These are phyloP conservation scores for Polylopha cassiicola DNA, from an alignment of 2,888 invertebrate species.

Conservation along the genomic window DNA sequence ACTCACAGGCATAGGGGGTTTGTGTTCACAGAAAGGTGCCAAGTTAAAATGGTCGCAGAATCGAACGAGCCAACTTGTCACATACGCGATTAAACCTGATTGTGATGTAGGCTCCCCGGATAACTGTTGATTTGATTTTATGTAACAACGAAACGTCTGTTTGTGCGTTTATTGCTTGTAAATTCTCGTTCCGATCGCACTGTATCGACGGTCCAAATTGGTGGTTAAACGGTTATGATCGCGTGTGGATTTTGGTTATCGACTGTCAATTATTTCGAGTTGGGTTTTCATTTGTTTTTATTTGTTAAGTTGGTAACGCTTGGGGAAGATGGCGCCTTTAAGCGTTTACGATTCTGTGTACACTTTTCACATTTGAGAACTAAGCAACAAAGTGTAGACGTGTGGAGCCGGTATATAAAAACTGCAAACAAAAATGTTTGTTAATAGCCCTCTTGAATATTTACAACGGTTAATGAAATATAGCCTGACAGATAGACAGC, in stretches of 20 bases:
- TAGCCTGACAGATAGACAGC: too few species aligned
- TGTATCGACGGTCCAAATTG: slow-evolving; percentile 71
- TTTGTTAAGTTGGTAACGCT: slow-evolving; percentile 26
- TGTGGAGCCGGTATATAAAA: too few species aligned
- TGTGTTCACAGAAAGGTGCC: slow-evolving; percentile 22
- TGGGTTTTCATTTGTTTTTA: slow-evolving; percentile 37
- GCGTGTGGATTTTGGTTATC: slow-evolving; percentile 51
- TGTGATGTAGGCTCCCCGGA: slow-evolving; percentile 75
- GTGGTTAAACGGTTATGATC: slow-evolving; percentile 68
- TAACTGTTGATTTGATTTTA: slow-evolving; percentile 78
- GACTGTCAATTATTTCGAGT: slow-evolving; percentile 50
- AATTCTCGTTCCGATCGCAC: slow-evolving; percentile 67
- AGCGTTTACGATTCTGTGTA: too few species aligned
- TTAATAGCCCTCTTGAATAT: too few species aligned
- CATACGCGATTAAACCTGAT: slow-evolving; percentile 75
- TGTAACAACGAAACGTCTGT: slow-evolving; percentile 74
- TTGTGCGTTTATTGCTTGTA: slow-evolving; percentile 73
- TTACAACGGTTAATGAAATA: too few species aligned
- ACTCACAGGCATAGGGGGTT: slow-evolving; percentile 14
- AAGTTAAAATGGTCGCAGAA: slow-evolving; percentile 29
- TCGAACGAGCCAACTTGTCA: slow-evolving; percentile 70
- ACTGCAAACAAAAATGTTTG: too few species aligned
- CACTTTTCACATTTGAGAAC: too few species aligned
- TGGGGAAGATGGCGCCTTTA: not conserved
- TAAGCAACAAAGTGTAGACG: too few species aligned